phyloP scores from a whole-genome alignment of 2,888 invertebrate species.

The Harpalus rufipes region DNA sequence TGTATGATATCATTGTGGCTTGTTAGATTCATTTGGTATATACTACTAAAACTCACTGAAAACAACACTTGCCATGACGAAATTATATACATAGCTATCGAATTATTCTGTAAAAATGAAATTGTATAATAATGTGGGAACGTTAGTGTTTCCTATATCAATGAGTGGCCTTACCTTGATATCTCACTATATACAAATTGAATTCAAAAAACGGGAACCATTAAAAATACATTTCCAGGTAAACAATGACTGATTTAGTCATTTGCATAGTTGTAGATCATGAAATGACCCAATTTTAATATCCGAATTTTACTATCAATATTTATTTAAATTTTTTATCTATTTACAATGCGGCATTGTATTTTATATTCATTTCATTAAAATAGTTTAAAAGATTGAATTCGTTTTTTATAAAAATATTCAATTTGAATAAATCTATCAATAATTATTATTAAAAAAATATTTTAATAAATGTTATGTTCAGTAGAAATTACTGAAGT shows the following conservation, averaged over 20 bases:
- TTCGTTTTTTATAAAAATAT: conserved; percentile 28
- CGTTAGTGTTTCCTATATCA: conserved; percentile 65
- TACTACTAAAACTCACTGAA: conserved; percentile 26
- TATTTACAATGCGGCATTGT: conserved; percentile 46
- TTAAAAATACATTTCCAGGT: conserved; percentile 63
- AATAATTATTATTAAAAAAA: conserved; percentile 4
- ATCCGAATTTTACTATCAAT: conserved; percentile 40
- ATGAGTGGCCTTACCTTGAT: conserved; percentile 66
- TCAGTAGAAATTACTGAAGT: conserved; percentile 43
- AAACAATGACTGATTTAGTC: conserved; percentile 56
- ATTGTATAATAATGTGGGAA: conserved; percentile 61
- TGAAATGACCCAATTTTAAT: conserved; percentile 48
- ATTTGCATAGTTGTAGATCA: conserved; percentile 47
- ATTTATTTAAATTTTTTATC: conserved; percentile 47
- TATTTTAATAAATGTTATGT: conserved; percentile 24
- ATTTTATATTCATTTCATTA: conserved; percentile 48
- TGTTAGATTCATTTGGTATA: conserved; percentile 35
- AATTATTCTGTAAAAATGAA: conserved; percentile 60
- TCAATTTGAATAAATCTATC: not conserved
- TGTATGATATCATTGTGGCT: conserved; percentile 54
- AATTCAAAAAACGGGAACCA: conserved; percentile 55
- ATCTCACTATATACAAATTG: conserved; percentile 64
- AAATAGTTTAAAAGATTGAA: conserved; percentile 34
- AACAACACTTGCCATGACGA: conserved; percentile 63
- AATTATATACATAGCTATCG: conserved; percentile 50